phyloP scores from a whole-genome alignment of 2,113 vertebrate species.

The Boulengeromyrus knoepffleri region DNA sequence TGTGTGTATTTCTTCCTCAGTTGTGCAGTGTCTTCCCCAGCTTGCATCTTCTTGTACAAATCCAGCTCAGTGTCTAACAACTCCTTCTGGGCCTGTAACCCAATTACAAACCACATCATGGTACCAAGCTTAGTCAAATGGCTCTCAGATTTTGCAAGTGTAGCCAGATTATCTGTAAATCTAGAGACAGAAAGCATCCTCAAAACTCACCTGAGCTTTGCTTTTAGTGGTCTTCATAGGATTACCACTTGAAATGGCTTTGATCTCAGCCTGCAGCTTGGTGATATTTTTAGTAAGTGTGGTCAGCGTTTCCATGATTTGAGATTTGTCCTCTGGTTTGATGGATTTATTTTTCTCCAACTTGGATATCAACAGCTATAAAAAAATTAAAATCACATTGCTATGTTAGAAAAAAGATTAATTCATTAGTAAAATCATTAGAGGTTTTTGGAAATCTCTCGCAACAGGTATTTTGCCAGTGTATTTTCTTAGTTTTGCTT shows the following conservation, averaged over 20 bases:
- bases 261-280: conserved; percentile 93
- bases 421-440: neutral
- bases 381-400: neutral
- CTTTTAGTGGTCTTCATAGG: conserved; percentile 72
- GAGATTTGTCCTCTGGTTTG: conserved; percentile 90
- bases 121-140: neutral
- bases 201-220: conserved; percentile 78
- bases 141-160: neutral
- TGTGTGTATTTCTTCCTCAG: conserved; percentile 88
- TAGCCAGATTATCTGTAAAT: neutral
- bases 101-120: neutral
- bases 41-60: conserved; percentile 93
- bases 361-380: conserved; percentile 89
- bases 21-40: conserved; percentile 89
- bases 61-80: conserved; percentile 93
- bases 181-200: neutral
- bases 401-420: neutral
- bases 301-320: conserved; percentile 88
- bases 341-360: conserved; percentile 91
- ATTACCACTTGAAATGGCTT: conserved; percentile 65
- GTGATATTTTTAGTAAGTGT: conserved; percentile 86
- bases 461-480: neutral
- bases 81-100: conserved; percentile 86
- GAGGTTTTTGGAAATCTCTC: neutral
- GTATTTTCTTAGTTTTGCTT: neutral